Base-by-base conservation (phyloP, 2,888 invertebrate species). In the Gonocerus acuteangulatus region DNA sequence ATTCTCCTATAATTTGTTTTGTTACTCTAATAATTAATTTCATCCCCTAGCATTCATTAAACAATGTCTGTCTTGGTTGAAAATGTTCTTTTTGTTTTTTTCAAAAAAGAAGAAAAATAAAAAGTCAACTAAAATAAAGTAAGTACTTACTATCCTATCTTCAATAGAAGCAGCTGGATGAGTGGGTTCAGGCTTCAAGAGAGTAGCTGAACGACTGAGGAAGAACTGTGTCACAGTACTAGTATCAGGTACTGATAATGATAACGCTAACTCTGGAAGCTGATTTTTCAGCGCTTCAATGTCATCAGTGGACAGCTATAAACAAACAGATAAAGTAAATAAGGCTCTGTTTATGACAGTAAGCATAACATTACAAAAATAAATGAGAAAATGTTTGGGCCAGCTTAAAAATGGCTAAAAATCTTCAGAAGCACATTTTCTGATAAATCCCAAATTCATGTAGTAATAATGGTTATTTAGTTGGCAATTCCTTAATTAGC, bases 221-320 rank as follows among this genome's bases (percentile, higher is more conserved):
- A 89, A 88, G 73, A 88, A 87, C 70, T 85, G 83, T 56, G 86
- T 82, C 59, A 86, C 82, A 51, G 79, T 76, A 48, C 81, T 80
- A 77, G 86, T 80, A 72, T 89, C 85, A 48, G 86, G 85, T 62
- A 79, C 75, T 2, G 83, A 81, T 49, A 88, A 76, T 67, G 82
- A 80, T 9, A 79, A 76, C 1, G 83, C 79, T 45, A 89, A 73
- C 58, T 85, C 82, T 0, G 89, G 89, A 68, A 91, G 77, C 59
- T 82, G 77, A 4, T 75, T 75, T 13, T 82, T 78, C 21, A 91
- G 76, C 48, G 78, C 76, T 56, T 85, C 82, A 44, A 89, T 81
- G 69, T 89, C 76, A 27, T 75, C 74, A 21, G 71, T 67, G 1
- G 74, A 75, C 47, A 78, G 67, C 77, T 77, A 68, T 36, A 67